phyloP scores from a whole-genome alignment of 2,113 vertebrate species.

The Ia io region DNA sequence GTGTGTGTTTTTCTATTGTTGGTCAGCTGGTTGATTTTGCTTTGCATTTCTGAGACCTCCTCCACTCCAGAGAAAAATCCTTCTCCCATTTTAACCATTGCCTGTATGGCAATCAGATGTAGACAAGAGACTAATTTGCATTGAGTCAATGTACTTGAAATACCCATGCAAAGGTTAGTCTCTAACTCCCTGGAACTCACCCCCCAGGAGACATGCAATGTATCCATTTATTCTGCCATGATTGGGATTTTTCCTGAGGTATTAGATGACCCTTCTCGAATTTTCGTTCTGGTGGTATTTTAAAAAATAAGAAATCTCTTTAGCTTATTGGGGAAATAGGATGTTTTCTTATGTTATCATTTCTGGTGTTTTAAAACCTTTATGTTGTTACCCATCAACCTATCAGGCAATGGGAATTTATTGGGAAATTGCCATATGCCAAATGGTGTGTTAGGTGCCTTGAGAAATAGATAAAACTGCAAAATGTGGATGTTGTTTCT shows the following conservation, averaged over 20 bases:
- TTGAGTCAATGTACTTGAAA: not conserved
- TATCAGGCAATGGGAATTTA: not conserved
- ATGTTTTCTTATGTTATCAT: not conserved
- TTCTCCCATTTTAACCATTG: not conserved
- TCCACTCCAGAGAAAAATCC: not conserved
- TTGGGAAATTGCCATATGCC: not conserved
- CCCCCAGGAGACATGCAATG: not conserved
- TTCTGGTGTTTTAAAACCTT: not conserved
- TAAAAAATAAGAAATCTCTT: conserved; percentile 26
- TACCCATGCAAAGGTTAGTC: not conserved
- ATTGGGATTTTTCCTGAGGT: not conserved
- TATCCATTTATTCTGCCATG: not conserved
- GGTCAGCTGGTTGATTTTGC: not conserved
- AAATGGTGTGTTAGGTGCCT: not conserved
- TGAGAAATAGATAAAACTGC: not conserved
- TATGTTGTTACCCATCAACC: not conserved
- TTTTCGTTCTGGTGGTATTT: conserved; percentile 6
- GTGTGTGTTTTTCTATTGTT: not conserved
- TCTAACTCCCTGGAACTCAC: not conserved
- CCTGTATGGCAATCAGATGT: not conserved
- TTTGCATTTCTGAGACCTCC: not conserved
- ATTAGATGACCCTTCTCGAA: not conserved
- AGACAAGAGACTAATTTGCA: not conserved
- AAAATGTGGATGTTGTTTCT: not conserved
- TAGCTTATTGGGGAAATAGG: not conserved